Evolutionary conservation across 2,888 invertebrate species (phyloP), one percentile per base, ranked within the genome.

Genomic region (Priocnemis perturbator): DNA sequence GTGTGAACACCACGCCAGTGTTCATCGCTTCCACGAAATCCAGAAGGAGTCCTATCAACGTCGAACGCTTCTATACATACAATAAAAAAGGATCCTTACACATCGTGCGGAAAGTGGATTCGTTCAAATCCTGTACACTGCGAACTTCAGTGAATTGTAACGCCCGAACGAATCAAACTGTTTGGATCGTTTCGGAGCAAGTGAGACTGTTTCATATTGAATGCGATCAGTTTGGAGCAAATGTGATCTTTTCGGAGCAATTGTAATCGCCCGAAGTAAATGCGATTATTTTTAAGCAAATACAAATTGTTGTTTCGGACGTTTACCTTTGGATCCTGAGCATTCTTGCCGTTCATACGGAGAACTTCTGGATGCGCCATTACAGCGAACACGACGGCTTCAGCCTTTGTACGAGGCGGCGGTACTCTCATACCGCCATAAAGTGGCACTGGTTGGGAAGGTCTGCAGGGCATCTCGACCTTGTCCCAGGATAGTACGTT

Each of bases 1-100:
- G 90, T 26, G 91, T 90, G 74, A 94, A 90, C 71, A 91, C 87
- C 44, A 94, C 88, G 0, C 93, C 93, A 3, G 92, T 91, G 83
- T 94, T 94, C 93, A 93, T 93, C 17, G 93, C 92, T 85, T 94
- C 94, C 45, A 94, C 93, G 85, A 94, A 94, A 87, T 94, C 93
- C 82, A 94, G 91, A 77, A 94, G 91, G 19, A 93, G 89, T 80
- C 93, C 93, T 45, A 94, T 93, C 79, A 94, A 89, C n/a, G 92
- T 92, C 68, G 92, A 91, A 74, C 92, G 90, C 81, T 94, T 93
- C 92, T 93, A 88, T 83, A 71, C 67, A 68, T 74, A 68, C 30
- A 58, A 68, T 52, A 5, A 50, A 50, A 26, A n/a, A 37, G 20
- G 37, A 21, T 9, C 20, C 19, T 53, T 59, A 1, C 21, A 52